These are phyloP conservation scores for Ptyas mucosa DNA, from an alignment of 2,113 vertebrate genomes.

Conservation along the genomic window DNA sequence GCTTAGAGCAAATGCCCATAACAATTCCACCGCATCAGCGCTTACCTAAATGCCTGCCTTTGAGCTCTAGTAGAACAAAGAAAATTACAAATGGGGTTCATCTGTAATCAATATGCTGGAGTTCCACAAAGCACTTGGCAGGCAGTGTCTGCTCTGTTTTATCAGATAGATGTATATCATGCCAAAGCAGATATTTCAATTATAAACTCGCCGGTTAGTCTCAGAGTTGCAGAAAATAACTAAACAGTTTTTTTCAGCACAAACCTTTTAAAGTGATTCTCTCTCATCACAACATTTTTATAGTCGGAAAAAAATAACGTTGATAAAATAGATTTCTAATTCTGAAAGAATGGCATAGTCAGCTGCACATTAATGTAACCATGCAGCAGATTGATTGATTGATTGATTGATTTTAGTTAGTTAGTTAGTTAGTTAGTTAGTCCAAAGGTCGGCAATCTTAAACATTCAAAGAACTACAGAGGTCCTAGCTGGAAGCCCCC, in stretches of 20 bases:
- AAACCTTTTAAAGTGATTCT: not conserved
- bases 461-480: no score
- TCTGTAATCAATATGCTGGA: slow-evolving; percentile 17
- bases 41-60: slow-evolving; percentile 44
- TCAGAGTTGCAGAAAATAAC: slow-evolving; percentile 6
- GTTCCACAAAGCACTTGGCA: slow-evolving; percentile 38
- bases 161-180: not conserved
- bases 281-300: slow-evolving; percentile 9
- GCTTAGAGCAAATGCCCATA: not conserved
- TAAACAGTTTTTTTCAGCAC: slow-evolving; percentile 13
- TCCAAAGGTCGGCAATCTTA: no score
- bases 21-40: slow-evolving; percentile 3
- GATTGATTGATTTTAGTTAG: no score
- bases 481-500: no score
- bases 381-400: no score
- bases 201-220: slow-evolving; percentile 5
- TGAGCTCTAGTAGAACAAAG: slow-evolving; percentile 26
- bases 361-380: not conserved
- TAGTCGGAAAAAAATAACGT: slow-evolving; percentile 29
- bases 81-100: slow-evolving; percentile 36
- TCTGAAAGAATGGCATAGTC: not conserved
- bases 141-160: slow-evolving; percentile 20
- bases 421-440: no score
- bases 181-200: not conserved
- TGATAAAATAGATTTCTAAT: slow-evolving; percentile 24